Evolutionary conservation across 2,113 vertebrate genomes (phyloP).

Genomic region (Rhodinocichla rosea): DNA sequence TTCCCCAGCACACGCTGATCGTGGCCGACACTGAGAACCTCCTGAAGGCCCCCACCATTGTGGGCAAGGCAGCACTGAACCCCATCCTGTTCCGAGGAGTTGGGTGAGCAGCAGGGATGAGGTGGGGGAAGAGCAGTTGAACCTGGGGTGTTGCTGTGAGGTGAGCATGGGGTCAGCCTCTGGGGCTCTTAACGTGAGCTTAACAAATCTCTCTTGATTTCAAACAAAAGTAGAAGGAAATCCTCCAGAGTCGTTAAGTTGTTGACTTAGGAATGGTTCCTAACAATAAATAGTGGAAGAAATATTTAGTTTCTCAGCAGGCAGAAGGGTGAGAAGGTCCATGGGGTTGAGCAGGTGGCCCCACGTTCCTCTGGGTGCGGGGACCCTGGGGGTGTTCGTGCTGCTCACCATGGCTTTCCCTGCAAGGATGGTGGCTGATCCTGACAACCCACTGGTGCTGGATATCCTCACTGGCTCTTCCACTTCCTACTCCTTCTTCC

Average conservation of each 20-base stretch:
- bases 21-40: slow-evolving; percentile 91
- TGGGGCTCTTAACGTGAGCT: fast-evolving
- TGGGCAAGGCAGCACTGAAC: slow-evolving; percentile 83
- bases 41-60: slow-evolving; percentile 95
- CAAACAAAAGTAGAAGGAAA: neutral
- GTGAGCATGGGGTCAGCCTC: fast-evolving
- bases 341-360: too few species aligned
- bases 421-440: slow-evolving; percentile 93
- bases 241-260: neutral
- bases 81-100: slow-evolving; percentile 95
- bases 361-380: fast-evolving
- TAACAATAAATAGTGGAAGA: neutral
- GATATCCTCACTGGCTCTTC: slow-evolving; percentile 98
- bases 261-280: neutral
- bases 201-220: neutral
- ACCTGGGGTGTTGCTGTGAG: fast-evolving
- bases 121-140: neutral
- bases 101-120: slow-evolving; percentile 76
- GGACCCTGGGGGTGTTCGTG: fast-evolving
- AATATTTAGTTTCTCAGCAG: neutral
- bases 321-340: neutral
- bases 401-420: neutral
- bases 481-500: slow-evolving; percentile 89
- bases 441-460: slow-evolving; percentile 93
- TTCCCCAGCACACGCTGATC: slow-evolving; percentile 85